Evolutionary conservation across 2,113 vertebrate species (phyloP).

Genomic region (Clarias macrocephalus): DNA sequence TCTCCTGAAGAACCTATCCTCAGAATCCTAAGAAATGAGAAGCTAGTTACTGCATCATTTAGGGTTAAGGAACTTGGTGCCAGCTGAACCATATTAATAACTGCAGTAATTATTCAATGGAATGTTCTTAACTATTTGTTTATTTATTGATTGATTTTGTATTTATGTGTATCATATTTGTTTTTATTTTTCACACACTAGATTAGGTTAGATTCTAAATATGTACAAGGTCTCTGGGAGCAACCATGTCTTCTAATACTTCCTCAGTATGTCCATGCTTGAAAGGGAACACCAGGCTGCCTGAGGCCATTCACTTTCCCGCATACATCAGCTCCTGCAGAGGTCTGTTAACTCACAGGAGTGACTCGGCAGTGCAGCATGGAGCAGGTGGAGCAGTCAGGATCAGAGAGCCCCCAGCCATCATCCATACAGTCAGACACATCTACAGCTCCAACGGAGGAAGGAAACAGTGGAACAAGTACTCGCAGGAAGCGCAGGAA

Average conservation of each 20-base stretch:
- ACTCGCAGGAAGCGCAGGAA: slow-evolving; percentile 82
- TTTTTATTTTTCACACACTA: neutral
- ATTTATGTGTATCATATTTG: neutral
- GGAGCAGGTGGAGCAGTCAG: slow-evolving; percentile 67
- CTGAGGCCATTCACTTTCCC: neutral
- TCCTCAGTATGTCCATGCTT: slow-evolving; percentile 16
- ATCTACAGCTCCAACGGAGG: slow-evolving; percentile 71
- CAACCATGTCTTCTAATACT: slow-evolving; percentile 1
- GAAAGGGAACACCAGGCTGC: neutral
- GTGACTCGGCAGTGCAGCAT: slow-evolving; percentile 55
- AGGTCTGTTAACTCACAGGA: slow-evolving; percentile 10
- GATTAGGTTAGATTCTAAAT: neutral
- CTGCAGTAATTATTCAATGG: too few relatives aligned
- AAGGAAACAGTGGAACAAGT: slow-evolving; percentile 79
- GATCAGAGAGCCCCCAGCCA: slow-evolving; percentile 70
- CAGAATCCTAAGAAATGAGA: too few relatives aligned
- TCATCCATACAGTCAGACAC: slow-evolving; percentile 68
- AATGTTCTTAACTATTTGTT: neutral
- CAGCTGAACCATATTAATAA: too few relatives aligned
- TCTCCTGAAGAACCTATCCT: too few relatives aligned
- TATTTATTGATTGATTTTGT: neutral
- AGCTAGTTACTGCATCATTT: too few relatives aligned
- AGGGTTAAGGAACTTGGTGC: too few relatives aligned
- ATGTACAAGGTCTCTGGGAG: neutral
- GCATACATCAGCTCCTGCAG: neutral